These are phyloP conservation scores for Mionectes olivaceus DNA, from an alignment of 2,797 vertebrate species.

Conservation along the genomic window DNA sequence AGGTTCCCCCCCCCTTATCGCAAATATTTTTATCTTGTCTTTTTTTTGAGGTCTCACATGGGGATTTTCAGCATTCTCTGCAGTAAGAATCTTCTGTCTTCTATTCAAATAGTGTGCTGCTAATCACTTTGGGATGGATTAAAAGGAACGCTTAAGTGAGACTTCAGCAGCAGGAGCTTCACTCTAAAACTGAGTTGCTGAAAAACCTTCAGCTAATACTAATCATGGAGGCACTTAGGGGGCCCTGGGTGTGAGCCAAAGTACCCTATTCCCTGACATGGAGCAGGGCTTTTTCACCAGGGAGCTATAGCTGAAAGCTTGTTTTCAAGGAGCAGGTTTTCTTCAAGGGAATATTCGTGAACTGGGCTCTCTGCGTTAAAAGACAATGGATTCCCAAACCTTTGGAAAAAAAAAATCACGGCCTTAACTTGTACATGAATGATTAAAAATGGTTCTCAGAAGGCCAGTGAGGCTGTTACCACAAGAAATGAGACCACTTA, in stretches of 20 bases:
- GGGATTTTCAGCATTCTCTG: background rate
- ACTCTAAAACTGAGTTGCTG: background rate
- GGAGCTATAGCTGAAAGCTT: background rate
- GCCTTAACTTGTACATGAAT: background rate
- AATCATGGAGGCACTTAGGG: background rate
- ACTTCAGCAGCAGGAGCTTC: background rate
- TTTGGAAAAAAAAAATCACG: background rate
- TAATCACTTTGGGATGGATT: background rate
- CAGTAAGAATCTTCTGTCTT: background rate
- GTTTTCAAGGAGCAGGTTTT: background rate
- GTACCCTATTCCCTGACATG: background rate
- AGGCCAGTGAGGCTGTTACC: background rate
- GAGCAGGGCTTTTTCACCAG: background rate
- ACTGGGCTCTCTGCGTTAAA: background rate
- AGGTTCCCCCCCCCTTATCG: accelerated
- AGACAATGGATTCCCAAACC: background rate
- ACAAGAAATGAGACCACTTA: background rate
- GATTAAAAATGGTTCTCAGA: background rate
- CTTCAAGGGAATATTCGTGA: background rate
- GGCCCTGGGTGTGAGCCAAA: background rate
- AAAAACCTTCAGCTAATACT: background rate
- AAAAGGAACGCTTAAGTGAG: background rate
- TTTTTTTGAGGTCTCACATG: background rate
- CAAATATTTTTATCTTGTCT: background rate
- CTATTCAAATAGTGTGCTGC: background rate